Evolutionary conservation across 92 coral and sea anemone genomes (phyloP).

Genomic region (Umimayanthus kanabou): DNA sequence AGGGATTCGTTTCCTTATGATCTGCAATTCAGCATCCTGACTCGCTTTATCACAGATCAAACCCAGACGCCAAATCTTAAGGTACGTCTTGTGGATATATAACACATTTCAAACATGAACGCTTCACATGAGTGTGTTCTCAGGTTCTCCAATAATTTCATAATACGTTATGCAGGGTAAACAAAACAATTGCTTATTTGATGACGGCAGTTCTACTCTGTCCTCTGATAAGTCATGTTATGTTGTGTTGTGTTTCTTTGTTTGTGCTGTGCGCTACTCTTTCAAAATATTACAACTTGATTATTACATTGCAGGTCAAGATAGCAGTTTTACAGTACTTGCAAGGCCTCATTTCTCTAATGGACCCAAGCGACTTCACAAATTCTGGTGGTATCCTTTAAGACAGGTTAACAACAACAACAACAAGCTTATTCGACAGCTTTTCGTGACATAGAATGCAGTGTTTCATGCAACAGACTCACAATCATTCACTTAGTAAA

Average conservation of each 20-base stretch:
- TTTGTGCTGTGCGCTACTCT: not conserved
- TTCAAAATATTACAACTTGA: not conserved
- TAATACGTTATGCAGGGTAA: too few relatives aligned
- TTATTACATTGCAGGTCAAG: slow-evolving; percentile 65
- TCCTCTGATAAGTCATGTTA: not conserved
- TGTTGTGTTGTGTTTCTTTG: not conserved
- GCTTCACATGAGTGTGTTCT: too few relatives aligned
- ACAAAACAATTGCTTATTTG: too few relatives aligned
- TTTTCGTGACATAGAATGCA: too few relatives aligned
- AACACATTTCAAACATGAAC: too few relatives aligned
- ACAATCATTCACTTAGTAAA: too few relatives aligned
- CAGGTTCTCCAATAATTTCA: too few relatives aligned
- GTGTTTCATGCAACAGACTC: too few relatives aligned
- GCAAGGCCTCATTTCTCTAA: slow-evolving; percentile 93
- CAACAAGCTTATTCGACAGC: too few relatives aligned
- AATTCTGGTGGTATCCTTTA: slow-evolving; percentile 97
- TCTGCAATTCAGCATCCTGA: slow-evolving; percentile 89
- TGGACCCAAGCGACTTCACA: slow-evolving; percentile 98
- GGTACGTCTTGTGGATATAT: slow-evolving; percentile 49
- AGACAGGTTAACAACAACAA: too few relatives aligned
- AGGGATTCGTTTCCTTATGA: slow-evolving; percentile 99
- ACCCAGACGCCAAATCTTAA: slow-evolving; percentile 95
- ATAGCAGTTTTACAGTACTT: slow-evolving; percentile 93
- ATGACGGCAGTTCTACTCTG: too few relatives aligned
- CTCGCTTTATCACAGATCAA: slow-evolving; percentile 95